Base-by-base conservation (phyloP, 2,797 vertebrate genomes). In the Notolabrus celidotus region DNA sequence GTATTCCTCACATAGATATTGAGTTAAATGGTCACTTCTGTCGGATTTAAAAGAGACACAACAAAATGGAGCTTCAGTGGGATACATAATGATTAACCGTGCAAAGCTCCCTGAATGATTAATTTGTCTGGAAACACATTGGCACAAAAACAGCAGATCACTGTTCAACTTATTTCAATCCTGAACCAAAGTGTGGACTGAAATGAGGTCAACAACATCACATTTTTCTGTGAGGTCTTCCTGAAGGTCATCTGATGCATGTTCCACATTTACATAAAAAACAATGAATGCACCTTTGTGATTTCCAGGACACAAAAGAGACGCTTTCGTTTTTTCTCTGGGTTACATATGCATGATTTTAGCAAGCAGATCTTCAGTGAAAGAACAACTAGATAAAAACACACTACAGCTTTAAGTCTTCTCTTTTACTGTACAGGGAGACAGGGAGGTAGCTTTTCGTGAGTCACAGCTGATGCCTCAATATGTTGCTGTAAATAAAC, bases 381-480 rank as follows among this genome's bases (percentile, higher is more conserved):
- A 34, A 17, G 14, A 15, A 11, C 10, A 7, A 9, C 2, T 2
- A 8, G 1, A 1, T 10, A 3, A 7, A 34, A 36, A 33, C 1
- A 6, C 16, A 20, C 12, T 50, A 10, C 33, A 39, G 15, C 59
- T 69, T 50, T 23, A 12, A 43, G 38, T 61, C n/a, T 23, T 51
- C 17, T 42, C n/a, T 22, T 22, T 14, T n/a, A n/a, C n/a, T n/a
- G n/a, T n/a, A n/a, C 29, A 22, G 12, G 7, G 27, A 51, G 29
- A 27, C 23, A 29, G 4, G 5, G 60, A 45, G 31, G 52, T 34
- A 47, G n/a, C 9, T 25, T 41, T n/a, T 2, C 14, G 31, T 67
- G 46, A 67, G 46, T 75, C 55, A 57, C 34, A 22, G 2, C 12
- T 47, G 60, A 68, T 3, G 68, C 49, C 33, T 65, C 14, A 0